Evolutionary conservation across 2,113 vertebrate genomes (phyloP).

Genomic region (Prunella himalayana): DNA sequence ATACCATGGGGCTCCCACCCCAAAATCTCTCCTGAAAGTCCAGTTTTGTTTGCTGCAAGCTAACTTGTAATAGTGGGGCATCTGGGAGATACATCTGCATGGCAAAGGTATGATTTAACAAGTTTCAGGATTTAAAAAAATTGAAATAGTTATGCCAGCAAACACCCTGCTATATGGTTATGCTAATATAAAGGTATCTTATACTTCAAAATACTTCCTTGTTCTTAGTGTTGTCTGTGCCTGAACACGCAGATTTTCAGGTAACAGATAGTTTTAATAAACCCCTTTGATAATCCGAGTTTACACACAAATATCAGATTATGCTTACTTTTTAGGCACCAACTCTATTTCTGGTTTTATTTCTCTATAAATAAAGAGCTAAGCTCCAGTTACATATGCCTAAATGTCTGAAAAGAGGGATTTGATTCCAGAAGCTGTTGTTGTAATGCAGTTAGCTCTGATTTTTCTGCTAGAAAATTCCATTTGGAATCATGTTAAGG

Average conservation of each 20-base stretch:
- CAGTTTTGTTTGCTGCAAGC: neutral
- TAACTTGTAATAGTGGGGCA: neutral
- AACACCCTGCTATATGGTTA: neutral
- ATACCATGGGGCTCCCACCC: accelerated
- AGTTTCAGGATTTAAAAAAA: neutral
- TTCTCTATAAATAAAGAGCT: slow-evolving; percentile 43
- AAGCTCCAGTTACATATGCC: slow-evolving; percentile 20
- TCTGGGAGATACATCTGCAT: neutral
- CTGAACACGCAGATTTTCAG: neutral
- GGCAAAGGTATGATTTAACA: neutral
- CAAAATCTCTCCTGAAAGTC: neutral
- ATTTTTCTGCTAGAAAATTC: slow-evolving; percentile 37
- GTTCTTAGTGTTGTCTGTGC: neutral
- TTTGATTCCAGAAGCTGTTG: slow-evolving; percentile 27
- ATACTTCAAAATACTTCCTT: neutral
- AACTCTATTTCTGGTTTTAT: slow-evolving; percentile 31
- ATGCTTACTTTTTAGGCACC: neutral
- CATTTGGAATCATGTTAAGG: slow-evolving; percentile 12
- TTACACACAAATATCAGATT: slow-evolving; percentile 27
- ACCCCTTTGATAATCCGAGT: neutral
- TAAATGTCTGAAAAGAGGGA: slow-evolving; percentile 29
- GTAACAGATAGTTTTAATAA: slow-evolving; percentile 50
- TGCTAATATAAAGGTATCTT: neutral
- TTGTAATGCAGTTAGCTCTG: slow-evolving; percentile 28
- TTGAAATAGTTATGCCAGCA: neutral